Evolutionary conservation across 1,140 invertebrate genomes (phyloP).

Genomic region (Charaxes varanes): DNA sequence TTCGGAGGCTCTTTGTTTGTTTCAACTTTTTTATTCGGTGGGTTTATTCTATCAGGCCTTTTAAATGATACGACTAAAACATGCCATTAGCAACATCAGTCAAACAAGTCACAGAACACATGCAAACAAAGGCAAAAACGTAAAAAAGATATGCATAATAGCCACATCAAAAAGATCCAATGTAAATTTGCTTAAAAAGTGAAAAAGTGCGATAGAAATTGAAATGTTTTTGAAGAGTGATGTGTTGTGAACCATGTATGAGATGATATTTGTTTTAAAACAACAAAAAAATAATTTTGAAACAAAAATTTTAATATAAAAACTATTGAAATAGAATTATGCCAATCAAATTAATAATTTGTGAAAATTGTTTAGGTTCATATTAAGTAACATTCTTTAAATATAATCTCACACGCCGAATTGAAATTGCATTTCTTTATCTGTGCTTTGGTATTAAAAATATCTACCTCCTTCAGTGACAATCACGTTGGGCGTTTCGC

Average conservation of each 20-base stretch:
- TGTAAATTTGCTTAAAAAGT: neutral
- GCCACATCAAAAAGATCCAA: neutral
- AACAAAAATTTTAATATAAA: slow-evolving; percentile 2
- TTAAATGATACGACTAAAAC: slow-evolving; percentile 73
- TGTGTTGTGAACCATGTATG: slow-evolving; percentile 23
- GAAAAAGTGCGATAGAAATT: slow-evolving; percentile 10
- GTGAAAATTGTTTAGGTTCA: neutral
- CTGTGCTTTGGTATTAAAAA: slow-evolving; percentile 18
- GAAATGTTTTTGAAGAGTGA: slow-evolving; percentile 17
- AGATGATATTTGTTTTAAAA: slow-evolving; percentile 19
- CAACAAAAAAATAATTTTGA: neutral
- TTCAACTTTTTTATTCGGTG: slow-evolving; percentile 32
- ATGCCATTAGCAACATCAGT: slow-evolving; percentile 51
- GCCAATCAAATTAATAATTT: slow-evolving; percentile 1
- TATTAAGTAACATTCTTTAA: slow-evolving; percentile 1
- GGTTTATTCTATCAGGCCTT: slow-evolving; percentile 54
- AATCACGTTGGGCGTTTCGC: slow-evolving; percentile 61
- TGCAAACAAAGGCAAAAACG: slow-evolving; percentile 4
- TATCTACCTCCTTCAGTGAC: slow-evolving; percentile 72
- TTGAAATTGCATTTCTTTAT: slow-evolving; percentile 2
- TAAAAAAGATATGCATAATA: slow-evolving; percentile 14
- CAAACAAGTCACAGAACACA: slow-evolving; percentile 12
- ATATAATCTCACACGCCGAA: slow-evolving; percentile 20
- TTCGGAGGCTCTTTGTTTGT: slow-evolving; percentile 40
- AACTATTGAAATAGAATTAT: slow-evolving; percentile 6